Base-by-base conservation (phyloP, 2,888 invertebrate species). In the Allygus modestus region DNA sequence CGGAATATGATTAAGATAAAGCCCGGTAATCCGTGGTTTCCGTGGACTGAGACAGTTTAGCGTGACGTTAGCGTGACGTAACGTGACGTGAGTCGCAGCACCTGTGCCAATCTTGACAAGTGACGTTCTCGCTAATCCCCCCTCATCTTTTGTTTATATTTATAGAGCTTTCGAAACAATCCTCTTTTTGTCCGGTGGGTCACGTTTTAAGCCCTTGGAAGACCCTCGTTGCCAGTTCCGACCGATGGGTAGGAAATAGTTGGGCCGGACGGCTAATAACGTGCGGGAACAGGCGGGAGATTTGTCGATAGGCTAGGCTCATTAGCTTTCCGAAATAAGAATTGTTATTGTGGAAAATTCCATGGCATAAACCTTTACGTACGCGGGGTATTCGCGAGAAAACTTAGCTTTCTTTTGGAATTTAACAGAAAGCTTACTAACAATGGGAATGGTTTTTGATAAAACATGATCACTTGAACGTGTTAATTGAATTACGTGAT, bases 1-100 rank as follows among this genome's bases (percentile, higher is more conserved):
- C 15, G 58, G 79, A 79, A 79, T 79, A 79, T 33, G 54, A 79
- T 79, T 79, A 58, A 79, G 79, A 79, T 79, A 79, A 33, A 26
- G 26, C 37, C 33, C 58, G 23, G 37, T 79, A 79, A 79, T 79
- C 77, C 77, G 69, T 4, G 31, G n/a, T n/a, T n/a, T n/a, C 71
- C 15, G 37, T 2, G 33, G 33, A 12, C n/a, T 37, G 31, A 33
- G n/a, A 17, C 75, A 77, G 41, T 46, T 23, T 46, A 41, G 41
- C 43, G 46, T 73, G 73, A 43, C 41, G 73, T n/a, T 5, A 17
- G 1, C 73, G 23, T n/a, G 58, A 20, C n/a, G n/a, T n/a, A n/a
- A n/a, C n/a, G n/a, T n/a, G 23, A 58, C 58, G 58, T 26, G 5
- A 12, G 51, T 51, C 51, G 51, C 51, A 17, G 15, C 51, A 51